These are phyloP conservation scores for Leucophenga maculata DNA, from an alignment of 2,888 invertebrate species.

Conservation along the genomic window DNA sequence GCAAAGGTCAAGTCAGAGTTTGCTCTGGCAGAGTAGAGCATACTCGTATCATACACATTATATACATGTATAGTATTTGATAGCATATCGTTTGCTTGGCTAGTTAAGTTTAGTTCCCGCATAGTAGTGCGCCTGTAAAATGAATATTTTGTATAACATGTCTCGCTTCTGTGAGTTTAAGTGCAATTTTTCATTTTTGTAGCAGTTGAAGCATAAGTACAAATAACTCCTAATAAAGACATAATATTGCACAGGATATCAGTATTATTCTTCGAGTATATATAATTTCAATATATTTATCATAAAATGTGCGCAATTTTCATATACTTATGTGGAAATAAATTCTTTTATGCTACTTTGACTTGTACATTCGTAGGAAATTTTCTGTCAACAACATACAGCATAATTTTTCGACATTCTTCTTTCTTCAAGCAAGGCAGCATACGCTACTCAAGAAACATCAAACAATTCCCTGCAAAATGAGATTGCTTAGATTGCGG, in stretches of 20 bases:
- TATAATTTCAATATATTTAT: slow-evolving; percentile 55
- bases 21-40: neutral
- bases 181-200: neutral
- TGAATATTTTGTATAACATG: neutral
- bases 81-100: neutral
- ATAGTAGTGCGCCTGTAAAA: too few relatives aligned
- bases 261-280: slow-evolving; percentile 45
- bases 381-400: slow-evolving; percentile 37
- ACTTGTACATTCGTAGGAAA: slow-evolving; percentile 32
- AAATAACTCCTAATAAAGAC: slow-evolving; percentile 59
- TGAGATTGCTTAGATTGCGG: slow-evolving; percentile 46
- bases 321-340: slow-evolving; percentile 46
- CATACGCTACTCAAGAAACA: slow-evolving; percentile 45
- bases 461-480: slow-evolving; percentile 45
- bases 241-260: slow-evolving; percentile 58
- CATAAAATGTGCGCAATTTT: slow-evolving; percentile 56
- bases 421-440: too few relatives aligned
- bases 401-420: too few relatives aligned
- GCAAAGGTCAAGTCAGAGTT: slow-evolving; percentile 49
- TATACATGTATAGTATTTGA: neutral
- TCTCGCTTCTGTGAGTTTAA: neutral
- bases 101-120: neutral
- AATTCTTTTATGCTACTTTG: slow-evolving; percentile 26
- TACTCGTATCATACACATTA: neutral
- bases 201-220: slow-evolving; percentile 3